These are phyloP conservation scores for Diploptera punctata DNA, from an alignment of 2,888 invertebrate genomes.

Conservation along the genomic window DNA sequence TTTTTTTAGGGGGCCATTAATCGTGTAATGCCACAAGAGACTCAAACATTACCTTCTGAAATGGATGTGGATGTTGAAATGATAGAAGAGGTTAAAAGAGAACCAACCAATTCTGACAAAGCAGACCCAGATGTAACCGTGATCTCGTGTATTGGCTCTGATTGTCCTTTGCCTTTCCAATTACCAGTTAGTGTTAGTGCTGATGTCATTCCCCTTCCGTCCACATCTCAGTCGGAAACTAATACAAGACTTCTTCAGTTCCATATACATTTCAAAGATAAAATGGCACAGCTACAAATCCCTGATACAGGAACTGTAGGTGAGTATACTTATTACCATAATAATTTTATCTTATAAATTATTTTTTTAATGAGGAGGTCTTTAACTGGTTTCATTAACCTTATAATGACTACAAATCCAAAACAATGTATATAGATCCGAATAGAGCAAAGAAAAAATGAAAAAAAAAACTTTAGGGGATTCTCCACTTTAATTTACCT, in stretches of 20 bases:
- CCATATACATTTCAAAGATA: slow-evolving; percentile 74
- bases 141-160: slow-evolving; percentile 31
- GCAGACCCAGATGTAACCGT: slow-evolving; percentile 33
- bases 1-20: slow-evolving; percentile 66
- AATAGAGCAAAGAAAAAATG: too few relatives aligned
- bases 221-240: slow-evolving; percentile 42
- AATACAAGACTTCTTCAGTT: slow-evolving; percentile 60
- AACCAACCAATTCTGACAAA: slow-evolving; percentile 22
- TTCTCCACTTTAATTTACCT: too few relatives aligned
- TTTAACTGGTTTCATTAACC: too few relatives aligned
- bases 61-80: slow-evolving; percentile 68
- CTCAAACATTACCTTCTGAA: slow-evolving; percentile 63
- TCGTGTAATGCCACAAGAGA: slow-evolving; percentile 77
- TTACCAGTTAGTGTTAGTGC: slow-evolving; percentile 42
- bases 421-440: too few relatives aligned
- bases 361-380: too few relatives aligned
- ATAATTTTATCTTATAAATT: too few relatives aligned
- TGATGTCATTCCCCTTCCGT: slow-evolving; percentile 45
- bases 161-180: slow-evolving; percentile 29
- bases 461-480: too few relatives aligned
- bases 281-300: slow-evolving; percentile 65
- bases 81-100: slow-evolving; percentile 62
- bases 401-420: too few relatives aligned
- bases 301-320: slow-evolving; percentile 72
- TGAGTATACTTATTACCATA: too few relatives aligned